A percentile compares a stretch with the other conserved stretches of the same genome.
phyloP scores from a whole-genome alignment of 2,888 invertebrate species.

The Morpho deidamia region DNA sequence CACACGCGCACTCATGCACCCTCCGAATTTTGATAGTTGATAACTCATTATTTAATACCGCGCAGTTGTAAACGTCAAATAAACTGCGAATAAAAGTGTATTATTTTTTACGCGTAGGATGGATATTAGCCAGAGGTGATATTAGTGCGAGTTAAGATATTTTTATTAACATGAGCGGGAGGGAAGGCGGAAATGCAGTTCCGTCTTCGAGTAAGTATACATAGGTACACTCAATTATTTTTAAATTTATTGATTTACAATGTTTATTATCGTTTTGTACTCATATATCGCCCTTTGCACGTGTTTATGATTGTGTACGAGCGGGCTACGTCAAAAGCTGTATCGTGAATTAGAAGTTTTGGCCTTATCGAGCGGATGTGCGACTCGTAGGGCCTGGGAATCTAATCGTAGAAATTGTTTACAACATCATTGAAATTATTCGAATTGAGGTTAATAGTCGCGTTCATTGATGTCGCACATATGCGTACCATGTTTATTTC shows the following conservation, averaged over 20 bases:
- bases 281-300: slow-evolving; percentile 30
- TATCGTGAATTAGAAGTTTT: slow-evolving; percentile 45
- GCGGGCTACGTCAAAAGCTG: slow-evolving; percentile 36
- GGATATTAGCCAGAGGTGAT: slow-evolving; percentile 68
- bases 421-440: slow-evolving; percentile 67
- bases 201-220: slow-evolving; percentile 72
- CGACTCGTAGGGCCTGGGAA: slow-evolving; percentile 52
- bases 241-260: slow-evolving; percentile 28
- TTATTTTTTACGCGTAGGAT: slow-evolving; percentile 53
- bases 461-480: slow-evolving; percentile 70
- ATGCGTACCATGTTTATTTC: slow-evolving; percentile 70
- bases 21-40: slow-evolving; percentile 52
- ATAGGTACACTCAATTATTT: slow-evolving; percentile 34
- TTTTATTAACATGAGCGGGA: slow-evolving; percentile 71
- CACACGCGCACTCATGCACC: slow-evolving; percentile 67
- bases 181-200: slow-evolving; percentile 76
- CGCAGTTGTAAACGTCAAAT: slow-evolving; percentile 39
- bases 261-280: slow-evolving; percentile 20
- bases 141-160: slow-evolving; percentile 59
- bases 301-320: slow-evolving; percentile 34
- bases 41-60: slow-evolving; percentile 47
- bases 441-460: slow-evolving; percentile 74
- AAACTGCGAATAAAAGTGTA: slow-evolving; percentile 50
- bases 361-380: slow-evolving; percentile 66
- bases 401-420: slow-evolving; percentile 64